Evolutionary conservation across 92 coral and sea anemone genomes (phyloP).

Genomic region (Blastomussa wellsi): DNA sequence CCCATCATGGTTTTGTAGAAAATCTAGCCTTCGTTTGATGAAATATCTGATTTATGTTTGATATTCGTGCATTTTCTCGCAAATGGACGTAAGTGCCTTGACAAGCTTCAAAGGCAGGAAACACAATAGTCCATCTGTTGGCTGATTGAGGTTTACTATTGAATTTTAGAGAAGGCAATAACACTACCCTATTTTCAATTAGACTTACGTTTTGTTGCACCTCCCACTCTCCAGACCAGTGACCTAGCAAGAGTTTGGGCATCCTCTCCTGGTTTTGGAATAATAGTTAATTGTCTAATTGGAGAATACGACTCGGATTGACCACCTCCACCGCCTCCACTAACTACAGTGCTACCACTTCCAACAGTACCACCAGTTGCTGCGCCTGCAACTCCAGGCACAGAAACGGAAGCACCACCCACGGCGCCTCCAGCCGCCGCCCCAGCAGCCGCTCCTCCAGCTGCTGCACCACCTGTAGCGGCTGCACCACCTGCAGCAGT

Average conservation of each 20-base stretch:
- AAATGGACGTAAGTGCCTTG: background rate
- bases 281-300: background rate
- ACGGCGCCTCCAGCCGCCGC: conserved; percentile 36
- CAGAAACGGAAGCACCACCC: conserved; percentile 43
- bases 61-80: background rate
- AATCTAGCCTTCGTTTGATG: too few species aligned
- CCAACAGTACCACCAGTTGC: conserved; percentile 23
- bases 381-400: background rate
- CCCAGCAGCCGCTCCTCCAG: conserved; percentile 14
- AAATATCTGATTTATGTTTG: background rate
- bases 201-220: conserved; percentile 45
- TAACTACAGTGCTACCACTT: background rate
- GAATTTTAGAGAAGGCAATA: too few species aligned
- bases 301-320: background rate
- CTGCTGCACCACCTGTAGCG: conserved; percentile 16
- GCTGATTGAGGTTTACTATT: too few species aligned
- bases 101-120: too few species aligned
- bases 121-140: too few species aligned
- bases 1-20: background rate
- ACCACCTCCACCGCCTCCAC: background rate
- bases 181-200: too few species aligned
- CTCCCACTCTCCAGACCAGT: conserved; percentile 30
- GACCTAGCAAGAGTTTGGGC: conserved; percentile 24
- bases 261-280: conserved; percentile 57
- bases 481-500: conserved; percentile 26